A percentile compares a stretch with the other conserved stretches of the same genome.
phyloP scores from a whole-genome alignment of 35 echinoderm and acorn worm genomes.

The Apostichopus californicus region DNA sequence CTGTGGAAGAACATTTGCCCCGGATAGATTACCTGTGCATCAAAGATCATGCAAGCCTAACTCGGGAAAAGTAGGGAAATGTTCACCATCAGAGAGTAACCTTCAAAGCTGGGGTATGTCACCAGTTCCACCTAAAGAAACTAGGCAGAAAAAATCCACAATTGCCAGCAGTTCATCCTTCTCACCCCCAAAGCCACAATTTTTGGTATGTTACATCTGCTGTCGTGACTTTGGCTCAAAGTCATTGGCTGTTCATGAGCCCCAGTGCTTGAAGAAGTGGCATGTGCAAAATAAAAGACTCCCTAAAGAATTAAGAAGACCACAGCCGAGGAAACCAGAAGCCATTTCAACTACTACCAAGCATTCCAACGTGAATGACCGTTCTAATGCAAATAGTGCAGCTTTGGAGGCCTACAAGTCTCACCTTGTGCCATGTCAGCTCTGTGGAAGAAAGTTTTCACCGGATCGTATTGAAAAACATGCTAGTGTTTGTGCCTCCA shows the following conservation, averaged over 20 bases:
- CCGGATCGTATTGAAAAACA: slow-evolving; percentile 87
- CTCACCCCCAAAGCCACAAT: slow-evolving; percentile 54
- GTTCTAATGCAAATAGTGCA: slow-evolving; percentile 74
- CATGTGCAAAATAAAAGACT: slow-evolving; percentile 83
- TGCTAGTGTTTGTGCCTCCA: slow-evolving; percentile 51
- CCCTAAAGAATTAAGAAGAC: slow-evolving; percentile 66
- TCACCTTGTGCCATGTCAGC: slow-evolving; percentile 82
- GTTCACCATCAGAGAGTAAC: background rate
- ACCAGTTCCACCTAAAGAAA: background rate
- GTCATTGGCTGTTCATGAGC: slow-evolving; percentile 87
- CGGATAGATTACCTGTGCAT: slow-evolving; percentile 61
- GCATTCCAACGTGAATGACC: slow-evolving; percentile 59
- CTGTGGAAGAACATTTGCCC: slow-evolving; percentile 67
- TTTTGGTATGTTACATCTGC: slow-evolving; percentile 93
- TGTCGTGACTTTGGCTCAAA: slow-evolving; percentile 94
- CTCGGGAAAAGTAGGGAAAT: background rate
- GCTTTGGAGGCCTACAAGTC: slow-evolving; percentile 75
- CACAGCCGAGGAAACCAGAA: slow-evolving; percentile 87
- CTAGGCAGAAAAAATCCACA: background rate
- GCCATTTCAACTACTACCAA: slow-evolving; percentile 36
- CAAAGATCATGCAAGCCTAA: slow-evolving; percentile 38
- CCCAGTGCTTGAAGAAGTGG: slow-evolving; percentile 66
- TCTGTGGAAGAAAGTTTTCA: slow-evolving; percentile 83
- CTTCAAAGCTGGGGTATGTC: background rate
- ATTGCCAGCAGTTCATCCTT: background rate